phyloP scores from a whole-genome alignment of 2,888 invertebrate genomes.

The Rambutsinella grinnellia region DNA sequence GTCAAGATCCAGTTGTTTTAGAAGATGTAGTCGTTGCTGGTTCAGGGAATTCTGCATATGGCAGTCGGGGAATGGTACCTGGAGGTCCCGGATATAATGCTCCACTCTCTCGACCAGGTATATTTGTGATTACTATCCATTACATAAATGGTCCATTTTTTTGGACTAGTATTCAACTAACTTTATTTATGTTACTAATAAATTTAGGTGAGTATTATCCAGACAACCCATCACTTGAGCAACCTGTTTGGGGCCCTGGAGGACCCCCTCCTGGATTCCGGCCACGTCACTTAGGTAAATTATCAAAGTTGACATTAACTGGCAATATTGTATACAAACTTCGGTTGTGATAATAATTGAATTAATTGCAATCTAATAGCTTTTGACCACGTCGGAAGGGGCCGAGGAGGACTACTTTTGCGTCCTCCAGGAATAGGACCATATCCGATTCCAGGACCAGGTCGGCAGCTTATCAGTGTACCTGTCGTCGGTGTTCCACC shows the following conservation, averaged over 20 bases:
- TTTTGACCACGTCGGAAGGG: constrained; percentile 34
- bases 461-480: constrained; percentile 82
- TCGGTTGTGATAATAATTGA: constrained; percentile 44
- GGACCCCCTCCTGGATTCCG: constrained; percentile 63
- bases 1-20: constrained; percentile 96
- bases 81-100: constrained; percentile 32
- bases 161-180: neutral
- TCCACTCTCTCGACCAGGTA: constrained; percentile 28
- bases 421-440: constrained; percentile 63
- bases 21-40: constrained; percentile 82
- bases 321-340: no score
- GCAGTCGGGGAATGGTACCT: constrained; percentile 28
- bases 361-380: neutral
- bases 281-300: constrained; percentile 67
- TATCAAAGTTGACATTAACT: no score
- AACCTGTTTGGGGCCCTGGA: constrained; percentile 66
- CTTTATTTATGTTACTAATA: neutral
- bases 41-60: constrained; percentile 21
- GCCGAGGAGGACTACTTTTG: constrained; percentile 48
- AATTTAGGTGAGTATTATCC: constrained; percentile 74
- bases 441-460: constrained; percentile 69
- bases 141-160: no score
- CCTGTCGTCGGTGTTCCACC: constrained; percentile 72
- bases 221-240: constrained; percentile 81
- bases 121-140: no score